phyloP scores from a whole-genome alignment of 2,113 vertebrate genomes.

The Gymnarchus niloticus region DNA sequence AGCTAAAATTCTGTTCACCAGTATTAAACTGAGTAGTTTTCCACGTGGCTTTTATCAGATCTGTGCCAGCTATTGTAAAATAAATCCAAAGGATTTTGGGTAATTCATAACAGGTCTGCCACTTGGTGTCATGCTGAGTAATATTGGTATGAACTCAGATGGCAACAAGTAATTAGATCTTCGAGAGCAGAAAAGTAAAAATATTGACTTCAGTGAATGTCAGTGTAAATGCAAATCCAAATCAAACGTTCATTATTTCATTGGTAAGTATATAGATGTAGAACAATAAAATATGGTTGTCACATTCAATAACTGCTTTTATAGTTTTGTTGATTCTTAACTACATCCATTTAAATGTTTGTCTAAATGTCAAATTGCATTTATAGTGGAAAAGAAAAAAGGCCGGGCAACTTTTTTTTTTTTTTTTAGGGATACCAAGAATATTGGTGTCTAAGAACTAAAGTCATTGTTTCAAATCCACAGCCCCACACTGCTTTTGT shows the following conservation, averaged over 20 bases:
- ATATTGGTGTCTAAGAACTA: neutral
- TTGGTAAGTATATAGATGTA: slow-evolving; percentile 12
- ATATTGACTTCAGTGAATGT: slow-evolving; percentile 2
- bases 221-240: neutral
- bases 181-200: neutral
- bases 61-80: neutral
- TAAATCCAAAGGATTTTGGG: neutral
- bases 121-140: neutral
- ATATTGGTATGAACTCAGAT: neutral
- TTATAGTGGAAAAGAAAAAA: neutral
- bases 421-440: neutral
- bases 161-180: neutral
- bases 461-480: neutral
- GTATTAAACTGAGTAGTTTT: neutral
- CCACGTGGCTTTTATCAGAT: neutral
- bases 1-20: neutral
- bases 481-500: neutral
- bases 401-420: neutral
- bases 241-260: neutral
- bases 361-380: neutral
- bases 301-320: neutral
- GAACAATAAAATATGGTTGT: neutral
- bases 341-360: neutral
- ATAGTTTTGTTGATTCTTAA: neutral
- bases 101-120: neutral